Percentiles rank a stretch among this genome's conserved stretches.
phyloP scores from a whole-genome alignment of 2,113 vertebrate species.

The Tetraodon nigroviridis region DNA sequence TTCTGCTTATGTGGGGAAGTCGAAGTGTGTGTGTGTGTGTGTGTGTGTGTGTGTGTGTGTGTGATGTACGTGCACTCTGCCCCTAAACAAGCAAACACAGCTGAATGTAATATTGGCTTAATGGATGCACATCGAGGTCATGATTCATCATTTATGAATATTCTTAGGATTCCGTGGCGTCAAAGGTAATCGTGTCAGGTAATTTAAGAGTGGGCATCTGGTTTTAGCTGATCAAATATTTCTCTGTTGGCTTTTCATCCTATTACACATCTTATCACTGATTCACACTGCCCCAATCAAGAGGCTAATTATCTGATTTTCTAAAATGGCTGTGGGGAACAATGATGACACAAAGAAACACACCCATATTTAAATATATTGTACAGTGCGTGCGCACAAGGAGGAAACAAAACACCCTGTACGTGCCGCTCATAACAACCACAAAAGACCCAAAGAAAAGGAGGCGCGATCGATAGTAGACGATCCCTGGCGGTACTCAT shows the following conservation, averaged over 20 bases:
- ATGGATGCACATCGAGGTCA: conserved; percentile 35
- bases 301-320: conserved; percentile 47
- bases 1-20: conserved; percentile 58
- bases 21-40: conserved; percentile 36
- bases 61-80: conserved; percentile 30
- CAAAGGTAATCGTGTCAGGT: conserved; percentile 51
- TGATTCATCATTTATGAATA: conserved; percentile 47
- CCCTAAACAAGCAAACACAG: conserved; percentile 39
- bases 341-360: conserved; percentile 12
- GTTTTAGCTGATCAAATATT: conserved; percentile 18
- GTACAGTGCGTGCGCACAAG: conserved; percentile 16
- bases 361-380: conserved; percentile 11
- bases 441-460: conserved; percentile 57
- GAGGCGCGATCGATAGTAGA: conserved; percentile 71
- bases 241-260: neutral
- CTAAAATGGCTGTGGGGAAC: conserved; percentile 37
- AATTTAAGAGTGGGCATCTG: conserved; percentile 44
- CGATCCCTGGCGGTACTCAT: conserved; percentile 61
- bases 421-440: conserved; percentile 67
- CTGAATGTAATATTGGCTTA: conserved; percentile 50
- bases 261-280: neutral
- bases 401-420: conserved; percentile 36
- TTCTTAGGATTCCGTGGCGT: conserved; percentile 34
- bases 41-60: conserved; percentile 29
- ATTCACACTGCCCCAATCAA: conserved; percentile 35